Base-by-base conservation (phyloP, 2,888 invertebrate species). In the Parnassius mnemosyne region DNA sequence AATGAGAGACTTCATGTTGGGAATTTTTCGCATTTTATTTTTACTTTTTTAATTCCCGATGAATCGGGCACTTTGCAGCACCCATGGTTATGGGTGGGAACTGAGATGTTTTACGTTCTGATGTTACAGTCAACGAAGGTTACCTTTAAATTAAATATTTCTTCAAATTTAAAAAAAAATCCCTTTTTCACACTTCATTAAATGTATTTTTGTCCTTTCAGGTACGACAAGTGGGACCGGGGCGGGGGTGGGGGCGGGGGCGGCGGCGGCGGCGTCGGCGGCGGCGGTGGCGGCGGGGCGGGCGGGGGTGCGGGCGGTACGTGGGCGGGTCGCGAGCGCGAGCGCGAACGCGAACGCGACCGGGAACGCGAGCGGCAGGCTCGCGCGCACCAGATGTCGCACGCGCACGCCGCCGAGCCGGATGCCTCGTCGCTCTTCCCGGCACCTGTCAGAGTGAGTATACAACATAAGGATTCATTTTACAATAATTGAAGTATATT, bases 321-420 rank as follows among this genome's bases (percentile, higher is more conserved):
- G 65, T 69, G 70, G 71, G 70, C 68, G 67, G 53, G 64, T 59
- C 66, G 69, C 66, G 68, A 69, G 69, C 74, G 76, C 53, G 78
- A 76, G 71, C 87, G 87, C 76, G 95, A 95, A 86, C 93, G 95
- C 89, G 95, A 95, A 89, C 94, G 95, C 83, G 94, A 95, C 85
- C 94, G 95, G 74, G 95, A 95, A 92, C 93, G 94, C 92, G 95
- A 95, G 89, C 93, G 95, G 78, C 94, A 94, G 89, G 94, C 94
- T 88, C 94, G 95, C 85, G 95, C 94, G 83, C 94, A 94, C 90
- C 94, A 95, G 93, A 94, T 94, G 93, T 94, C 94, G 79, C 83
- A 87, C 85, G 93, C 92, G 87, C 92, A 92, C 86, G 93, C 92
- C 87, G 91, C 92, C 85, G 93, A 92, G 79, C 85, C 92, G 71